Evolutionary conservation across 2,888 invertebrate genomes (phyloP), one percentile per base, ranked within the genome.

Genomic region (Pseudanteris insignis): DNA sequence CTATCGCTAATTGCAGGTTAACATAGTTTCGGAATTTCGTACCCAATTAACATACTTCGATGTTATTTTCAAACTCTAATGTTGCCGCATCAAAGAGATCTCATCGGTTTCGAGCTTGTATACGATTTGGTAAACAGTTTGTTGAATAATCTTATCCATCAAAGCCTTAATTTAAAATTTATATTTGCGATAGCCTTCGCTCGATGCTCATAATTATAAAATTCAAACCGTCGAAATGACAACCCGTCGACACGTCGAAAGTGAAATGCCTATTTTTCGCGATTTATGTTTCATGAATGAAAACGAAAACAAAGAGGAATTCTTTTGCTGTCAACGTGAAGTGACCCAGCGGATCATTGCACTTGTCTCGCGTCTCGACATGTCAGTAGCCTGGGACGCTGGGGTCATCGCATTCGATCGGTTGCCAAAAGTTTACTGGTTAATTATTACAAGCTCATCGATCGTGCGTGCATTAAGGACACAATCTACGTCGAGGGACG

Each of bases 401-500:
- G 37, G 54, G 63, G 63, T 64, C 63, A 64, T 64, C 58, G 60
- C 38, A 50, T 58, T 53, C 60, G 48, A 43, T 44, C 11, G 47
- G 58, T 28, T 66, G 67, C 67, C 67, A 67, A 66, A 48, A 33
- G 10, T 48, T 38, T 65, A 47, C 44, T 60, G 54, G 67, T 69
- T 72, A 72, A 74, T 74, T 74, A 71, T 70, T 61, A 43, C 37
- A 64, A 57, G 59, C 67, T 70, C 71, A 74, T 74, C 72, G 72
- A 72, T 73, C 65, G 69, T 61, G 58, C 63, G 47, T 50, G 64
- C 65, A 66, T 67, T 66, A 65, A 68, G 67, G 68, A 68, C 67
- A 68, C 65, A 50, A 60, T 54, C 51, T 57, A 65, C 70, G 71
- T 76, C 73, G 77, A 77, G 77, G 78, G 78, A 74, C 77, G 73